phyloP scores from a whole-genome alignment of 1,140 invertebrate genomes.

The Brachionus sp. region DNA sequence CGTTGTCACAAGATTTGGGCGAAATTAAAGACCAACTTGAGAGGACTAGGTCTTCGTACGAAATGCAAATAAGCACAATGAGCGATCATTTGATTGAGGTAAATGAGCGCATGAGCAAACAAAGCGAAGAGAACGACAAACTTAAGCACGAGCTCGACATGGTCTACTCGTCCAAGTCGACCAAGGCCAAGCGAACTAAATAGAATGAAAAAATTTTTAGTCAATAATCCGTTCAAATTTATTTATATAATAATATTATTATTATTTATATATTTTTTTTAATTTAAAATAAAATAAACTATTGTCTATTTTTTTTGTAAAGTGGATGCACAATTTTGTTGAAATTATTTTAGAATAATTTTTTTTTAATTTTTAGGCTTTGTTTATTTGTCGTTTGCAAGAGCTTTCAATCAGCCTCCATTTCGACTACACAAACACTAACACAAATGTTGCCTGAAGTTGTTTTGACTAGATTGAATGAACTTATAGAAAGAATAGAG shows the following conservation, averaged over 20 bases:
- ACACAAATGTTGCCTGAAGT: neutral
- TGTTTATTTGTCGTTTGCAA: conserved; percentile 38
- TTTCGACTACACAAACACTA: neutral
- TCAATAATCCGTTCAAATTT: neutral
- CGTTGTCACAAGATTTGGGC: neutral
- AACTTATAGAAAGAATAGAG: neutral
- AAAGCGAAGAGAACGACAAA: conserved; percentile 36
- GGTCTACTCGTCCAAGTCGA: neutral
- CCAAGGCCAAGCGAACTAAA: conserved; percentile 1
- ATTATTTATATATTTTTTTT: neutral
- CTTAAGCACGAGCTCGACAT: conserved; percentile 29
- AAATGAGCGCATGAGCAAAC: conserved; percentile 30
- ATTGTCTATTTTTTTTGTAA: neutral
- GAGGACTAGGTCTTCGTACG: conserved; percentile 2
- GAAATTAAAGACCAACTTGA: conserved; percentile 37
- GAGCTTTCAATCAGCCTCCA: neutral
- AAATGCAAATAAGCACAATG: conserved; percentile 44
- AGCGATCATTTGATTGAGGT: conserved; percentile 44
- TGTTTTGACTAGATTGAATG: neutral
- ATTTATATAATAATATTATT: neutral
- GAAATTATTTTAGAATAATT: neutral
- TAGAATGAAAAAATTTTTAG: neutral
- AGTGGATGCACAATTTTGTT: neutral
- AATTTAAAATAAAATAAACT: neutral
- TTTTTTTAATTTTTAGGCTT: conserved; percentile 13